Conservation (phyloP, 2,797 vertebrate genomes). For the Eulemur albifrons region DNA sequence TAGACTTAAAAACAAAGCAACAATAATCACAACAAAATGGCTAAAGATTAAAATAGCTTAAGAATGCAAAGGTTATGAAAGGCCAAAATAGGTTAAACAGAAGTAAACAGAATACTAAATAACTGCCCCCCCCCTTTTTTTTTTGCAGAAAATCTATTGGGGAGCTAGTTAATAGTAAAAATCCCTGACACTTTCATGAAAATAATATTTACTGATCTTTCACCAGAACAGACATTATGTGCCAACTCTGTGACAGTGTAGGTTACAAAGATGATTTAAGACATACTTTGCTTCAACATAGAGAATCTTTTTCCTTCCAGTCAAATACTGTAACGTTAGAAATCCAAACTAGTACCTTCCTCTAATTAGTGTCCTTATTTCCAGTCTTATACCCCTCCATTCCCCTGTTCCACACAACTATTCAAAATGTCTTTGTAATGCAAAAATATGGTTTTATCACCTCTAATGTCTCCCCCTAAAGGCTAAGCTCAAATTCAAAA, state of each 20-base stretch:
- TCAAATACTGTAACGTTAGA: neutral
- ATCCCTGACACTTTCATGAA: conserved; percentile 11
- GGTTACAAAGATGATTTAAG: conserved; percentile 36
- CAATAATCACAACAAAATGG: conserved; percentile 17
- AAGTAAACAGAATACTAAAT: neutral
- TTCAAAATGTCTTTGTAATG: neutral
- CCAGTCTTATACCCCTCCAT: neutral
- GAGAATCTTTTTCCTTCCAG: neutral
- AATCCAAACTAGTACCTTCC: neutral
- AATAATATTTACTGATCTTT: conserved; percentile 31
- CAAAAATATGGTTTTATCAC: neutral
- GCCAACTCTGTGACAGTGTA: conserved; percentile 16
- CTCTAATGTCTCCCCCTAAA: neutral
- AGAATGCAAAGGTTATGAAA: neutral
- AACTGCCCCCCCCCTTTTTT: neutral
- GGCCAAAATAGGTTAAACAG: neutral
- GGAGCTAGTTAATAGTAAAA: neutral
- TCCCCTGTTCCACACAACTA: neutral
- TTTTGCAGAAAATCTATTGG: neutral
- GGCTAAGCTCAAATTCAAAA: neutral
- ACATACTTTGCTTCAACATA: neutral
- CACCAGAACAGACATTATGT: neutral
- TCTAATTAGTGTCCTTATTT: neutral
- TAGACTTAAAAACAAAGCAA: neutral
- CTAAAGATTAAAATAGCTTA: conserved; percentile 33